phyloP scores from a whole-genome alignment of 2,797 vertebrate genomes.

The Myotis findleyi region DNA sequence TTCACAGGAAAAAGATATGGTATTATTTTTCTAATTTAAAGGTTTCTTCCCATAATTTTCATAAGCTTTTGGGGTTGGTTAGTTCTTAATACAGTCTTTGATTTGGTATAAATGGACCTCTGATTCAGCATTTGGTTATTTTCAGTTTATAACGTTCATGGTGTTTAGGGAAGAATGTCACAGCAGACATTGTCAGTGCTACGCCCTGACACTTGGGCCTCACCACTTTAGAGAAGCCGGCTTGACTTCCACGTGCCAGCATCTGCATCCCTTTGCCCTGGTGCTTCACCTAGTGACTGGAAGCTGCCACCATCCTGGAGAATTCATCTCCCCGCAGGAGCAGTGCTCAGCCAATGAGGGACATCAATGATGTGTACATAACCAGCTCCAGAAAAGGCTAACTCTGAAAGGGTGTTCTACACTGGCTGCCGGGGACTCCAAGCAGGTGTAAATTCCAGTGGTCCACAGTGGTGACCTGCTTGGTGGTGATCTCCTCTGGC shows the following conservation, averaged over 20 bases:
- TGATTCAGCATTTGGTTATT: not conserved
- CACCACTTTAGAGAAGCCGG: not conserved
- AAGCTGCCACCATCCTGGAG: not conserved
- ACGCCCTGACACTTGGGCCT: not conserved
- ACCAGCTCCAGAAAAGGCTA: not conserved
- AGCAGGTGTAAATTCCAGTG: not conserved
- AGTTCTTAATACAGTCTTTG: not conserved
- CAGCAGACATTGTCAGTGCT: not conserved
- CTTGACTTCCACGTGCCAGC: not conserved
- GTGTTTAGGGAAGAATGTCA: not conserved
- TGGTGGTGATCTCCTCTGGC: rapidly evolving
- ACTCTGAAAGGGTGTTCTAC: not conserved
- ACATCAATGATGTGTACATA: not conserved
- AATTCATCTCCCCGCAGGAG: not conserved
- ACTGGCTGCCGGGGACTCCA: not conserved
- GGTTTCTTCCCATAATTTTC: not conserved
- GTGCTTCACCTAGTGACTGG: not conserved
- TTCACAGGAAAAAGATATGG: not conserved
- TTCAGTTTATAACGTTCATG: not conserved
- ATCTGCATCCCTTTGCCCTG: not conserved
- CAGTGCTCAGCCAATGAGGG: not conserved
- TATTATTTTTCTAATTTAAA: conserved; percentile 3
- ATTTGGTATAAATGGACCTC: not conserved
- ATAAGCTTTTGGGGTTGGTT: not conserved
- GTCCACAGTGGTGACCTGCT: not conserved